Evolutionary conservation across 2,888 invertebrate genomes (phyloP).

Genomic region (Gortyna flavago): DNA sequence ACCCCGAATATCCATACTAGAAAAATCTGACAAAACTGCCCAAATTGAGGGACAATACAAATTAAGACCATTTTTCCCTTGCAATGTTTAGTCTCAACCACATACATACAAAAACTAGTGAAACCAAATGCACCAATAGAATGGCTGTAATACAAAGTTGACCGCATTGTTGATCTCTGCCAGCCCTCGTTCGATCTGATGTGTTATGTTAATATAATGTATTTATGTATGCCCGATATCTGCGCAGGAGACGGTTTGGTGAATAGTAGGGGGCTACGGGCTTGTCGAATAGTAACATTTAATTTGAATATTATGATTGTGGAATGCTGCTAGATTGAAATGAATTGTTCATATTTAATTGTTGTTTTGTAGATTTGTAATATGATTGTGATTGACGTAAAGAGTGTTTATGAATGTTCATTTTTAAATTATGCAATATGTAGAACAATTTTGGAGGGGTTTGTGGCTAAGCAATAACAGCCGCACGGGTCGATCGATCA

Average conservation of each 20-base stretch:
- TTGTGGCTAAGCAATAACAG: no score
- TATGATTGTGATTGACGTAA: constrained; percentile 26
- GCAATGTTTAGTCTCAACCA: background rate
- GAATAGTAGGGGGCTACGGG: constrained; percentile 27
- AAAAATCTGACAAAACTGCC: background rate
- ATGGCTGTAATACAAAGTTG: constrained; percentile 48
- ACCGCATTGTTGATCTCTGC: constrained; percentile 62
- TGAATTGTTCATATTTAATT: background rate
- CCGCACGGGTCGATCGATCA: no score
- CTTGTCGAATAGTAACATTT: background rate
- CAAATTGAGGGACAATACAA: background rate
- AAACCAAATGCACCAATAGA: constrained; percentile 44
- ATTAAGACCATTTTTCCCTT: background rate
- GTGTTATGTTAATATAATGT: constrained; percentile 67
- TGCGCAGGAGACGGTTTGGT: constrained; percentile 60
- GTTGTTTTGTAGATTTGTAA: constrained; percentile 5
- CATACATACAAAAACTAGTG: constrained; percentile 28
- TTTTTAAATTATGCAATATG: background rate
- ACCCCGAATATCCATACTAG: background rate
- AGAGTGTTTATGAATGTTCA: background rate
- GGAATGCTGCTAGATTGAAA: constrained; percentile 2
- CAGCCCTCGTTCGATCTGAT: constrained; percentile 71
- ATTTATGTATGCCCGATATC: constrained; percentile 59
- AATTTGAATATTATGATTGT: background rate
- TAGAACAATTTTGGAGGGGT: background rate